A percentile compares a stretch with the other conserved stretches of the same genome.
Conservation (phyloP, 2,113 vertebrate species). For the Aramus guarauna region DNA sequence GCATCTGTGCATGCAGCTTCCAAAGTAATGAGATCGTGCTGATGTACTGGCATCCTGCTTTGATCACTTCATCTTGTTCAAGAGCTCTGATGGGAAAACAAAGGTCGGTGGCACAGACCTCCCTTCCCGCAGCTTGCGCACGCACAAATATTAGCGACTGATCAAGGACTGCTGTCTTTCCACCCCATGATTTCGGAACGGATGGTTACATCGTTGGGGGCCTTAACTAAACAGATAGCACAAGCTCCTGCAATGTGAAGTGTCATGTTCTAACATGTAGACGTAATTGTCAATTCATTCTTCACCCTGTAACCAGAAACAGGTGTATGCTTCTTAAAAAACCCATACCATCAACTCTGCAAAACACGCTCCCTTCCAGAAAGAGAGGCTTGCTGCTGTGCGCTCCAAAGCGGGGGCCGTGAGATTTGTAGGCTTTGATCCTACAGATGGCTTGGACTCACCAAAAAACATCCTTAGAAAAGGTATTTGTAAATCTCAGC, state of each 20-base stretch:
- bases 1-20: constrained; percentile 64
- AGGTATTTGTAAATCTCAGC: constrained; percentile 29
- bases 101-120: constrained; percentile 63
- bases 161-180: neutral
- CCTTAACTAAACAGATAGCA: neutral
- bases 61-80: constrained; percentile 78
- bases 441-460: neutral
- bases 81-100: constrained; percentile 72
- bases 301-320: constrained; percentile 34
- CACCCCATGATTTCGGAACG: neutral
- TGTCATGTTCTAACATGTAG: constrained; percentile 1
- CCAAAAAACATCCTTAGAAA: constrained; percentile 3
- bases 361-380: neutral
- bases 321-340: constrained; percentile 21
- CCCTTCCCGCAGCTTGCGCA: neutral
- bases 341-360: neutral
- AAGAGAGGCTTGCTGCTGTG: neutral
- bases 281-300: constrained; percentile 41
- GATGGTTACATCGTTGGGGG: constrained; percentile 23
- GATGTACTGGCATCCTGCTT: constrained; percentile 65
- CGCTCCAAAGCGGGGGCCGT: neutral
- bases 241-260: neutral
- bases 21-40: constrained; percentile 73
- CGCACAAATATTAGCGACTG: neutral
- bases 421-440: constrained; percentile 15